Base-by-base conservation (phyloP, 2,888 invertebrate genomes). In the Hylaea fasciaria region DNA sequence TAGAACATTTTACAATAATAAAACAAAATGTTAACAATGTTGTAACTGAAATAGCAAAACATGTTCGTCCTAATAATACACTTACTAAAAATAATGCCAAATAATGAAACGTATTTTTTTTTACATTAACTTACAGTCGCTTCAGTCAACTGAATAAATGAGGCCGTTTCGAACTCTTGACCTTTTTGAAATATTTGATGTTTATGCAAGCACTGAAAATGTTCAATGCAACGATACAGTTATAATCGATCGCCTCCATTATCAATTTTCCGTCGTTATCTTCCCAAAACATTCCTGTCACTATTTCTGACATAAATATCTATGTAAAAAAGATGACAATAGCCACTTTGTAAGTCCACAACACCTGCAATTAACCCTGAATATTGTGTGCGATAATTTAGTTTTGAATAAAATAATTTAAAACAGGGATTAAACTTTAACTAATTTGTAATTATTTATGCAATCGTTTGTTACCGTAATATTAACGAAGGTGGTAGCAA, bases 1-100 rank as follows among this genome's bases (percentile, higher is more conserved):
- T 86, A 87, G 83, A 89, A 86, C 83, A 85, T 80, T 73, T 73
- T 74, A 73, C 75, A 74, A 78, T 79, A 77, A 79, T 82, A 77
- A 65, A 83, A 83, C 80, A 75, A 78, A 79, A 78, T 80, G 76
- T 81, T 81, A 85, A 85, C 84, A 82, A 80, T 83, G 82, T 73
- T 73, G 64, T 64, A 74, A 77, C 76, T 72, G 76, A 78, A 77
- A 73, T 78, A 80, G 79, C 74, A 77, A 84, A 77, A 78, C 77
- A 73, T 73, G 74, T 67, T 74, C 69, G 64, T 73, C 81, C 77
- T 81, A 83, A 81, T 78, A 77, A 77, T 78, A 82, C 74, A 80
- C 81, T 80, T 81, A 83, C 73, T 73, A 74, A 78, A 60, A 82
- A 79, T 72, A 81, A 80, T 80, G 78, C 79, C 81, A 72, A 80